phyloP scores from a whole-genome alignment of 2,797 vertebrate species.

The Emydoidea blandingii region DNA sequence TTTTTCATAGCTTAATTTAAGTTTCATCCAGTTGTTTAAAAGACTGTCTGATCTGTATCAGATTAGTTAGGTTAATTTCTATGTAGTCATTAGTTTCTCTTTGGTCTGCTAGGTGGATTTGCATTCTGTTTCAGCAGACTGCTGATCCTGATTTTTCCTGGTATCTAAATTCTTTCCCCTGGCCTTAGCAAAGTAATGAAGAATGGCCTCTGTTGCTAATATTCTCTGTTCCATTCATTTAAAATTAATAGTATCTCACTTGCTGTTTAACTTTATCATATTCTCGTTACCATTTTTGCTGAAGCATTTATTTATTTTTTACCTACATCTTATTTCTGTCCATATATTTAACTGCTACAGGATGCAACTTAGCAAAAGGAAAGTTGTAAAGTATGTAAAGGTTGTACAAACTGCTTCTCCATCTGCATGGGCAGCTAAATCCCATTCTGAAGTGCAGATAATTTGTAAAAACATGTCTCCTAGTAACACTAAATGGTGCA shows the following conservation, averaged over 20 bases:
- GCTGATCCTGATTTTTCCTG: neutral
- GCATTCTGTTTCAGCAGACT: constrained; percentile 4
- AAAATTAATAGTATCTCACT: neutral
- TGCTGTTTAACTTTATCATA: neutral
- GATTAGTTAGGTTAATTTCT: neutral
- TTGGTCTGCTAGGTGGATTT: neutral
- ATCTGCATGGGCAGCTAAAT: neutral
- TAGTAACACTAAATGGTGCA: neutral
- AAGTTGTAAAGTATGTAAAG: fast-evolving
- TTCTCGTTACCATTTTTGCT: neutral
- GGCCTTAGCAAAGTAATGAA: neutral
- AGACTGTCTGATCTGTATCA: neutral
- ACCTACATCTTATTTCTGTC: neutral
- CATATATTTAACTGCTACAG: neutral
- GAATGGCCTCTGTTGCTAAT: neutral
- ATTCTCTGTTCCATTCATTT: neutral
- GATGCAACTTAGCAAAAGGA: neutral
- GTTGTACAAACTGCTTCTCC: neutral
- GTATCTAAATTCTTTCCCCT: neutral
- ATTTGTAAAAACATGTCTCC: neutral
- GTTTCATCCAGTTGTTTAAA: neutral
- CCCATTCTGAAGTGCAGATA: neutral
- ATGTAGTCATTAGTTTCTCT: neutral
- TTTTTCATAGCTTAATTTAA: constrained; percentile 10
- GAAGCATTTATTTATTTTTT: neutral